Conservation (phyloP, 2,113 vertebrate genomes). For the Acanthisitta chloris region DNA sequence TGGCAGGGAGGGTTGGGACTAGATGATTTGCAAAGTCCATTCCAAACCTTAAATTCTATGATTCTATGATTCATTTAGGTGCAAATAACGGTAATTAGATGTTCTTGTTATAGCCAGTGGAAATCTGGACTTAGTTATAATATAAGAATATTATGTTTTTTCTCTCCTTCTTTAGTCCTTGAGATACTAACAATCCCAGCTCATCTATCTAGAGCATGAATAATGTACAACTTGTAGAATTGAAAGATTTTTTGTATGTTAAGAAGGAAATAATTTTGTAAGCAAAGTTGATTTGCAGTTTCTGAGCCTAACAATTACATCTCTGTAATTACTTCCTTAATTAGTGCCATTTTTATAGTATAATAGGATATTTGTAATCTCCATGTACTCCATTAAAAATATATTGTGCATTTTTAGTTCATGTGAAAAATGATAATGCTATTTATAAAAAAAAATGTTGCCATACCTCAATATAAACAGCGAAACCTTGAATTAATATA, state of each 20-base stretch:
- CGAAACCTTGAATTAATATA: neutral
- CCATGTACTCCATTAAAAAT: neutral
- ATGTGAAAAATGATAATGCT: neutral
- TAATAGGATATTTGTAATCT: neutral
- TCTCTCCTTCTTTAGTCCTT: neutral
- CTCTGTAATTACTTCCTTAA: neutral
- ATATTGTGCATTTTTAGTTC: neutral
- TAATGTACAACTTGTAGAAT: accelerated
- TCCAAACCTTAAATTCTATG: too few species aligned
- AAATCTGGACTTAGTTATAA: neutral
- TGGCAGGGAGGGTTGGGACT: too few species aligned
- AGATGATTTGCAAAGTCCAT: too few species aligned
- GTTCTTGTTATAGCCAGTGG: neutral
- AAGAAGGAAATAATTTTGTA: neutral
- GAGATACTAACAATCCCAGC: neutral
- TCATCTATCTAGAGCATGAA: neutral
- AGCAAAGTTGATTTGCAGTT: neutral
- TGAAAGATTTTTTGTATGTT: neutral
- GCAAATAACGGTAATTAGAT: neutral
- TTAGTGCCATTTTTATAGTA: neutral
- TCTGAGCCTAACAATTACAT: neutral
- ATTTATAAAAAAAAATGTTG: neutral
- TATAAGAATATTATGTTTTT: too few species aligned
- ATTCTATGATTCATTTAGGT: too few species aligned
- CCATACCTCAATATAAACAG: neutral